Evolutionary conservation across 1,140 invertebrate genomes (phyloP), one percentile per base, ranked within the genome.

Genomic region (Copidosoma floridanum): DNA sequence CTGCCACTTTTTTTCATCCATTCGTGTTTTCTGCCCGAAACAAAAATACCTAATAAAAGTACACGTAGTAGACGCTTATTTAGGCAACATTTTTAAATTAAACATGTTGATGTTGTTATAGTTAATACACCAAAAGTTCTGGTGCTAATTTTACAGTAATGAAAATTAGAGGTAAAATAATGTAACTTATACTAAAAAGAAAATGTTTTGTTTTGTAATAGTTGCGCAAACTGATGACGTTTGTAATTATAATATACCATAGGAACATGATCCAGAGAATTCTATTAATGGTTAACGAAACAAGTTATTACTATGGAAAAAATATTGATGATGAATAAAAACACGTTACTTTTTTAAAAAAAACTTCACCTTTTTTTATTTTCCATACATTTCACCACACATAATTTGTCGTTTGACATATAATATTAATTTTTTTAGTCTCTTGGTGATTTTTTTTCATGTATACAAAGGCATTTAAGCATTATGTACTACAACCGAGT

Each of bases 341-440:
- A 65, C 48, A 66, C 37, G 61, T 67, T 70, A 68, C 62, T 69
- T 72, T 72, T 72, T 70, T 63, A 65, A 46, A 54, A 57, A 54
- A 27, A 48, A 50, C 12, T 37, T 35, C 35, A 29, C 55, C 51
- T 55, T 59, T 29, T 46, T n/a, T n/a, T n/a, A n/a, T 56, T 38
- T 8, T 47, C 10, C n/a, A 16, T 38, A 50, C 46, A 61, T 48
- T 55, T 26, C 24, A 43, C 29, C 43, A 55, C 11, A 51, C 26
- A 26, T 14, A 12, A 40, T 53, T 53, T 26, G 4, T 24, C 41
- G 16, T 26, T 27, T 53, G 23, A n/a, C n/a, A n/a, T n/a, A n/a
- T n/a, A n/a, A n/a, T n/a, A n/a, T n/a, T n/a, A n/a, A 40, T 50
- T 18, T 16, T 50, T 50, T 11, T 26, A 46, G 23, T 26, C 43